Conservation (phyloP, 1,140 invertebrate species). For the Habropoda laboriosa region DNA sequence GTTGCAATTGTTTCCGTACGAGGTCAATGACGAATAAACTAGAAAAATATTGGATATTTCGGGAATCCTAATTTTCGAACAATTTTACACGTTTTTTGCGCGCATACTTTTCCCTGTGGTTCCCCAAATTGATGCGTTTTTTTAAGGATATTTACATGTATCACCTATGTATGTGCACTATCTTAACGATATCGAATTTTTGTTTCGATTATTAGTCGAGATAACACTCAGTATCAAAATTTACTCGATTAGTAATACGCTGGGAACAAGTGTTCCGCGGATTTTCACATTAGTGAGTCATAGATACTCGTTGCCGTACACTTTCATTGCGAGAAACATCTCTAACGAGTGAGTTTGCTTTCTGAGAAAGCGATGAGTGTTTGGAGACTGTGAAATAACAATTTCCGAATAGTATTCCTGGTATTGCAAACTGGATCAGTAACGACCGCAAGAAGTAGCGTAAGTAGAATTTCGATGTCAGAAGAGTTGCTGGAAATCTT, state of each 20-base stretch:
- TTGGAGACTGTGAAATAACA: not conserved
- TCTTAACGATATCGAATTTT: too few species aligned
- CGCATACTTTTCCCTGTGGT: too few species aligned
- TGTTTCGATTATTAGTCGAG: too few species aligned
- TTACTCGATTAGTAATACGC: too few species aligned
- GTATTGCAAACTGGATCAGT: not conserved
- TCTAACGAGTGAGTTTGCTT: not conserved
- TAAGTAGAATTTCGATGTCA: not conserved
- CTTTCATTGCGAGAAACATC: constrained; percentile 4
- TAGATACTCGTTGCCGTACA: not conserved
- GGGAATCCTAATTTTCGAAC: not conserved
- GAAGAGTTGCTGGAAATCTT: not conserved
- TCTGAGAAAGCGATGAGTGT: constrained; percentile 14
- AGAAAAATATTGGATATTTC: not conserved
- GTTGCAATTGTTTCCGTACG: too few species aligned
- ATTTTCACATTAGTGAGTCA: constrained; percentile 23
- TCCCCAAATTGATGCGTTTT: too few species aligned
- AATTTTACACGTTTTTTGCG: too few species aligned
- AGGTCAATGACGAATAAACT: too few species aligned
- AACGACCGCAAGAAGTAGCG: not conserved
- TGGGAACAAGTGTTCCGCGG: not conserved
- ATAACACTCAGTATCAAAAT: too few species aligned
- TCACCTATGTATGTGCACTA: too few species aligned
- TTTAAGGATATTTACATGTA: too few species aligned
- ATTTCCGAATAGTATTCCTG: not conserved